phyloP scores from a whole-genome alignment of 2,797 vertebrate species.

The Meriones psammophilus region DNA sequence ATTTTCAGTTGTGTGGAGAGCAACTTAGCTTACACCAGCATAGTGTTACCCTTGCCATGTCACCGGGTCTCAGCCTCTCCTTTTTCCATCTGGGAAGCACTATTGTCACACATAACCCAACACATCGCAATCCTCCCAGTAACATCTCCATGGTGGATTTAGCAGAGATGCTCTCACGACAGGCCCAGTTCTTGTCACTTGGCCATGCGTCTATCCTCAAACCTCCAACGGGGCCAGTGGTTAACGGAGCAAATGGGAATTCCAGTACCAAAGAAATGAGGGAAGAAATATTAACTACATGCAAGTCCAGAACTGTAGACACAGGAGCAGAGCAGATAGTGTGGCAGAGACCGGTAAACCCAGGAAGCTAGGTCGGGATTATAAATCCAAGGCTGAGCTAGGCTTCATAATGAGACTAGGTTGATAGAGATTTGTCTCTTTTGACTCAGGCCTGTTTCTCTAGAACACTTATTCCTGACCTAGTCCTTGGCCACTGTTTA shows the following conservation, averaged over 20 bases:
- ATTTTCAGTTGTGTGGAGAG: neutral
- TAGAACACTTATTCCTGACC: neutral
- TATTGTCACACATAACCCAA: neutral
- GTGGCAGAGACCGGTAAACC: neutral
- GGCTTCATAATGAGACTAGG: neutral
- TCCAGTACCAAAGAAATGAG: neutral
- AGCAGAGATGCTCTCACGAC: neutral
- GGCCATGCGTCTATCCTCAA: rapidly evolving
- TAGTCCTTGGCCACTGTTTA: neutral
- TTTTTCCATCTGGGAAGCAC: neutral
- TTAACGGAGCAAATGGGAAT: neutral
- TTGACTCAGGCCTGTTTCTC: neutral
- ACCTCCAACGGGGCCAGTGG: neutral
- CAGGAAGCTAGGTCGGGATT: neutral
- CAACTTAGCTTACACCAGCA: neutral
- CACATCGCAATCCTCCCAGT: neutral
- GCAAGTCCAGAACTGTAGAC: neutral
- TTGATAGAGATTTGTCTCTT: neutral
- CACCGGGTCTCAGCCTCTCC: neutral
- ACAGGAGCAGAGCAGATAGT: neutral
- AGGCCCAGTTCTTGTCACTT: neutral
- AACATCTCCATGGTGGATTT: neutral
- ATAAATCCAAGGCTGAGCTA: neutral
- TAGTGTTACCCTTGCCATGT: neutral
- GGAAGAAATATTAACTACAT: neutral